phyloP scores from a whole-genome alignment of 2,113 vertebrate species.

The Rhea pennata region DNA sequence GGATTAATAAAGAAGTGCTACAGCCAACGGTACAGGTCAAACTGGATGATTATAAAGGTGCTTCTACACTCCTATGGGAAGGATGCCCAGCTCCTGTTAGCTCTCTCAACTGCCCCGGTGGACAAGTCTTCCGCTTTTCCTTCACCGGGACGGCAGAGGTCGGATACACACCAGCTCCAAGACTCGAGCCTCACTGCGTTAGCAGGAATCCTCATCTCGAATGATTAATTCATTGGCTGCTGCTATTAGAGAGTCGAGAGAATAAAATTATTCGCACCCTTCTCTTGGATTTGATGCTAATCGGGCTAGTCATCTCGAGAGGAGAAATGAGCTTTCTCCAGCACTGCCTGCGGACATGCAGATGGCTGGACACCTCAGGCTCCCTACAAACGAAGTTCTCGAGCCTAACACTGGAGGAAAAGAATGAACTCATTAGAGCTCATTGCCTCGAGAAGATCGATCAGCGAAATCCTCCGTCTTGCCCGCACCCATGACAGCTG shows the following conservation, averaged over 20 bases:
- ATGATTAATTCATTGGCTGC: background rate
- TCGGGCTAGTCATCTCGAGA: background rate
- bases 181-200: background rate
- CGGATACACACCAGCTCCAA: background rate
- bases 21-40: background rate
- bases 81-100: background rate
- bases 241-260: background rate
- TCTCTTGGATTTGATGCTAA: background rate
- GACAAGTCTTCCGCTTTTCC: too few species aligned
- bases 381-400: accelerated
- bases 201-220: background rate
- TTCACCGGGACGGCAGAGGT: background rate
- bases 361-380: background rate
- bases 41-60: background rate
- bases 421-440: background rate
- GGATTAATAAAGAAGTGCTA: background rate
- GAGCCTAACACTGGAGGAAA: background rate
- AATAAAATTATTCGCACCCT: background rate
- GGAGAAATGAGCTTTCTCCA: background rate
- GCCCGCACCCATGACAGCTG: background rate
- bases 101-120: background rate
- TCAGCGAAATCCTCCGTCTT: background rate
- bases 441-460: background rate
- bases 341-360: background rate
- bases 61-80: background rate